Evolutionary conservation across 2,113 vertebrate genomes (phyloP).

Genomic region (Pavo muticus): DNA sequence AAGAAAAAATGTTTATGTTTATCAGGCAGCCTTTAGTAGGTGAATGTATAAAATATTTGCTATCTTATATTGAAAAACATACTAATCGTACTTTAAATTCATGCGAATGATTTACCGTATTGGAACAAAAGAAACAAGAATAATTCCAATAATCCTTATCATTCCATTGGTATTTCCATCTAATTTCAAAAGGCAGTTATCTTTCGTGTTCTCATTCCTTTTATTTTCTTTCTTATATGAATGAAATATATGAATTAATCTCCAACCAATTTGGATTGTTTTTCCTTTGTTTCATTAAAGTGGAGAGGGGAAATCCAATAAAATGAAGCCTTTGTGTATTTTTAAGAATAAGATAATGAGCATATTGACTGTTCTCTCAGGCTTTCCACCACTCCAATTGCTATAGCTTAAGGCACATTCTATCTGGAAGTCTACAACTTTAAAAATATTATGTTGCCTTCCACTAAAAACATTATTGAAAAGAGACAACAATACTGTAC

Average conservation of each 20-base stretch:
- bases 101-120: not conserved
- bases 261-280: not conserved
- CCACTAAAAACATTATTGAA: not conserved
- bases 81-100: not conserved
- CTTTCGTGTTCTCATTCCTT: not conserved
- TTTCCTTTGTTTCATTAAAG: not conserved
- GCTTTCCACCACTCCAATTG: not conserved
- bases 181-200: not conserved
- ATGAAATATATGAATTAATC: not conserved
- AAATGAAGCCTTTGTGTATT: not conserved
- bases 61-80: not conserved
- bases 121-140: not conserved
- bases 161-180: not conserved
- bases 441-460: not conserved
- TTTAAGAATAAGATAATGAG: accelerated
- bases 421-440: not conserved
- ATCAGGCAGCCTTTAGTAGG: accelerated
- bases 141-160: not conserved
- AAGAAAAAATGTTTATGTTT: not conserved
- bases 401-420: not conserved
- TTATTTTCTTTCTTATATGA: not conserved
- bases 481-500: not conserved
- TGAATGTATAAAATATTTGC: not conserved
- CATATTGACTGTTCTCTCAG: not conserved
- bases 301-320: not conserved